These are phyloP conservation scores for Volucella inanis DNA, from an alignment of 2,888 invertebrate species.

Conservation along the genomic window DNA sequence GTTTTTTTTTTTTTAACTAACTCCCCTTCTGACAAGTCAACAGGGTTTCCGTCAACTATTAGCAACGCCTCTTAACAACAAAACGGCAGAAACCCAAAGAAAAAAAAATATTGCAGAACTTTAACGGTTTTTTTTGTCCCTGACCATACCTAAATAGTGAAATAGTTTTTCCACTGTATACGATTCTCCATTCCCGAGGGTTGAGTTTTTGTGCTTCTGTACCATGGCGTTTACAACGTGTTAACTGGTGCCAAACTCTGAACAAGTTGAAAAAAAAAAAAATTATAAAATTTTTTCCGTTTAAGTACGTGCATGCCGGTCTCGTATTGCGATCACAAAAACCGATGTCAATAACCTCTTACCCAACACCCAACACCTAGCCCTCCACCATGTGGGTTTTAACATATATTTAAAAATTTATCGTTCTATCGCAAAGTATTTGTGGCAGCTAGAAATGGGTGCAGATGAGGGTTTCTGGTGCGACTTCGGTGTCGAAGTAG, in stretches of 20 bases:
- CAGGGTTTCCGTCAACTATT: conserved; percentile 46
- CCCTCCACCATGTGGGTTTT: neutral
- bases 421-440: neutral
- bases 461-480: neutral
- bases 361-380: neutral
- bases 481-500: neutral
- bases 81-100: conserved; percentile 14
- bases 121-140: conserved; percentile 21
- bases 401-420: conserved; percentile 27
- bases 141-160: neutral
- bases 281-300: conserved; percentile 43
- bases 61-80: conserved; percentile 56
- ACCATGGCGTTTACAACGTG: conserved; percentile 29
- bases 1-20: conserved; percentile 27
- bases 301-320: conserved; percentile 27
- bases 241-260: conserved; percentile 39
- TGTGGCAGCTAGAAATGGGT: neutral
- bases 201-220: conserved; percentile 14
- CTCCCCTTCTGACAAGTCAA: conserved; percentile 18
- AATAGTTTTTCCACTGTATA: conserved; percentile 38
- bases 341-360: conserved; percentile 22
- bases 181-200: conserved; percentile 21
- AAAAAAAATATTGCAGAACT: conserved; percentile 36
- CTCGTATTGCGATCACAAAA: conserved; percentile 2
- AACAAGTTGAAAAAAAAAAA: conserved; percentile 48